phyloP scores from a whole-genome alignment of 2,888 invertebrate genomes.

The Ypsolopha scabrella region DNA sequence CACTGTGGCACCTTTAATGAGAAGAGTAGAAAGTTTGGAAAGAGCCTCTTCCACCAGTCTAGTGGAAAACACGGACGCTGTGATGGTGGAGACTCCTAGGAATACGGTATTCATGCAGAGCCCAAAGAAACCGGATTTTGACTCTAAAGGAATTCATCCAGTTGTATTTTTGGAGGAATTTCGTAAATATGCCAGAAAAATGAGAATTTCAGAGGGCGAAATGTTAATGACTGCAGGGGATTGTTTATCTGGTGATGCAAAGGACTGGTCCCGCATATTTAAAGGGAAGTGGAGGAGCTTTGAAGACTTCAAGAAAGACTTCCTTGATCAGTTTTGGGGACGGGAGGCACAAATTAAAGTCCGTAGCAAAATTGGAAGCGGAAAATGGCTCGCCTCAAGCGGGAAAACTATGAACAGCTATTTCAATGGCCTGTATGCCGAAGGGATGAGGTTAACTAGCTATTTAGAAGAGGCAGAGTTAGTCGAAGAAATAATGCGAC shows the following conservation, averaged over 20 bases:
- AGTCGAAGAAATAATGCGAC: not conserved
- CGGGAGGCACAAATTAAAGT: not conserved
- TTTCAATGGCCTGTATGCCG: not conserved
- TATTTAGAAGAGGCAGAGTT: not conserved
- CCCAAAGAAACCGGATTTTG: not conserved
- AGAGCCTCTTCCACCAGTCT: not conserved
- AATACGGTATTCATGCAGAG: not conserved
- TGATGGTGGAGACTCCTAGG: not conserved
- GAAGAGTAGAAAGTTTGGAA: not conserved
- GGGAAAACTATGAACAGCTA: not conserved
- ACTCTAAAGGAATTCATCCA: not conserved
- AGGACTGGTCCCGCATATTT: slow-evolving; percentile 1
- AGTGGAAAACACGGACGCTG: not conserved
- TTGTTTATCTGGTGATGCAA: not conserved
- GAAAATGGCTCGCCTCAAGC: not conserved
- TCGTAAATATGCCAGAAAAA: not conserved
- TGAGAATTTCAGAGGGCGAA: not conserved
- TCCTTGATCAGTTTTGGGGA: slow-evolving; percentile 3
- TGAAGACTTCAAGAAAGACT: not conserved
- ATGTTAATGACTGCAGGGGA: not conserved
- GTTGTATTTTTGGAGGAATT: slow-evolving; percentile 1
- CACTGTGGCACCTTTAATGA: not conserved
- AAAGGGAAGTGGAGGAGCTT: not conserved
- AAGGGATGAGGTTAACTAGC: not conserved
- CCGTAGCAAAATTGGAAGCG: not conserved